Evolutionary conservation across 2,888 invertebrate species (phyloP), one percentile per base, ranked within the genome.

Genomic region (Drosophila glabriapex): DNA sequence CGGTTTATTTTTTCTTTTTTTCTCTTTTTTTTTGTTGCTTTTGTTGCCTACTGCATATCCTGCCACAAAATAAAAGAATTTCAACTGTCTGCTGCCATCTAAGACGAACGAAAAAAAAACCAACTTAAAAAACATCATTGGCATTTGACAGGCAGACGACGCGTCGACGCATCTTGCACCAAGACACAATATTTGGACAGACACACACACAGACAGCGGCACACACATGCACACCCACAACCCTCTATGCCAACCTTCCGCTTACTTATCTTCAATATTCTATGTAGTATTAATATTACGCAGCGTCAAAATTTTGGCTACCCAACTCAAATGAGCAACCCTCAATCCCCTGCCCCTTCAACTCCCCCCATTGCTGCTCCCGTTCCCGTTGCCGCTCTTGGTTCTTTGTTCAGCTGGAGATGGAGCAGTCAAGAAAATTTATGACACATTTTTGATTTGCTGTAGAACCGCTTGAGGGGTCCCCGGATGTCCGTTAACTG

Each of bases 141-240:
- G 76, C 87, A 86, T 84, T 78, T 85, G 85, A 86, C 85, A 82
- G 85, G 68, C 87, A 80, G 82, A 71, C 78, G 75, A 73, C 68
- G 60, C 66, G 67, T 62, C 67, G 55, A 39, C 35, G 56, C 56
- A 50, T 60, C 73, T 53, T 62, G 58, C 41, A 52, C 28, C 28
- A 55, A 39, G 22, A 16, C 53, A 22, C 39, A 33, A n/a, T 16
- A 53, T 33, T 49, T 25, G 39, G 37, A 33, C 37, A 31, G 52
- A 39, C 49, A 7, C 56, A 52, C 53, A 49, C 16, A 29, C 37
- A 31, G 41, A 35, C 43, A 10, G 52, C 25, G 16, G 25, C 49
- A 25, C 52, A 6, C 19, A 12, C 10, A 28, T 19, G 22, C 25
- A 22, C 55, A 25, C 37, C 14, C n/a, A n/a, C 33, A 28, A n/a